Evolutionary conservation across 2,797 vertebrate species (phyloP).

Genomic region (Nyctalus aviator): DNA sequence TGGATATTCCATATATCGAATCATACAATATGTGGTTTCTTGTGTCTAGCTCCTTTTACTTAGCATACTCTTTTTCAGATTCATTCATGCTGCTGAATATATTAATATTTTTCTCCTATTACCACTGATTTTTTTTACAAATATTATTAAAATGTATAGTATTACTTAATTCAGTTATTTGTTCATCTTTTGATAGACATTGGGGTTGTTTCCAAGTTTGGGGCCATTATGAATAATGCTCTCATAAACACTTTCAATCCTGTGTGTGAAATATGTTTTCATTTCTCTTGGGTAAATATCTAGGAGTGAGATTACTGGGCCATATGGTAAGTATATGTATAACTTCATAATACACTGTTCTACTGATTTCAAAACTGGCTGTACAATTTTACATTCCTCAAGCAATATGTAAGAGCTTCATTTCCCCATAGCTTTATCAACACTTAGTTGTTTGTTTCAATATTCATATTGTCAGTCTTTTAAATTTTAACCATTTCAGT

Average conservation of each 20-base stretch:
- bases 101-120: background rate
- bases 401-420: background rate
- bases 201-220: background rate
- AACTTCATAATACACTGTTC: background rate
- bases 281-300: background rate
- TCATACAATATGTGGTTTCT: background rate
- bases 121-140: background rate
- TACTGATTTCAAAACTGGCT: background rate
- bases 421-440: background rate
- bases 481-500: background rate
- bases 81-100: background rate
- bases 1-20: background rate
- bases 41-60: slow-evolving; percentile 11
- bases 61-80: background rate
- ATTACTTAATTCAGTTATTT: slow-evolving; percentile 28
- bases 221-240: background rate
- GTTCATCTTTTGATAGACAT: background rate
- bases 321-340: background rate
- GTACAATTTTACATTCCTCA: background rate
- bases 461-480: background rate
- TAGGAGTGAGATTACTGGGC: background rate
- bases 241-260: background rate
- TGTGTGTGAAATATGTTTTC: background rate
- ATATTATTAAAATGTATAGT: background rate
- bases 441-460: background rate